Conservation (phyloP, 2,113 vertebrate genomes). For the Tinamus guttatus region DNA sequence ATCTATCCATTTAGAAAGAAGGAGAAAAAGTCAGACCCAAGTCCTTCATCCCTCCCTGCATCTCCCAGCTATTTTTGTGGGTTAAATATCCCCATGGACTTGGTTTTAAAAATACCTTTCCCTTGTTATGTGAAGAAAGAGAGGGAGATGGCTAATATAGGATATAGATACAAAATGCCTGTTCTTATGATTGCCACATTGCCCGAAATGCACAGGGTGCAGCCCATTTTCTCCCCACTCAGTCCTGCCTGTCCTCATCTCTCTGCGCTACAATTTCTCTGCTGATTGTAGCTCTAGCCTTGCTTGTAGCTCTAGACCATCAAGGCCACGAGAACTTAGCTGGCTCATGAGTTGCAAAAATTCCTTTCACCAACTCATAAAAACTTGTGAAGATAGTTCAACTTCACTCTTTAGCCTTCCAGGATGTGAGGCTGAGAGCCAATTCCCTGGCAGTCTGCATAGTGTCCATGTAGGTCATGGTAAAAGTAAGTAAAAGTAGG, state of each 20-base stretch:
- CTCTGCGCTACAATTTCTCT: neutral
- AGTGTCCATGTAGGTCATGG: neutral
- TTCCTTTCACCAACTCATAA: neutral
- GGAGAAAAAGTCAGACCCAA: neutral
- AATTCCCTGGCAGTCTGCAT: neutral
- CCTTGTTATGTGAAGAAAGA: neutral
- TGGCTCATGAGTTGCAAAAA: neutral
- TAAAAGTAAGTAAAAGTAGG: neutral
- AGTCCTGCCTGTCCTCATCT: neutral
- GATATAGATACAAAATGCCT: neutral
- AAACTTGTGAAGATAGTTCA: neutral
- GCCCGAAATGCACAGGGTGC: fast-evolving
- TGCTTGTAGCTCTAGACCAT: fast-evolving
- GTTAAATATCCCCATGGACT: neutral
- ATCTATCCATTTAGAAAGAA: neutral
- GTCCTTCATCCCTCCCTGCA: too few relatives aligned
- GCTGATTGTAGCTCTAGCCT: neutral
- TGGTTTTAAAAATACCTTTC: neutral
- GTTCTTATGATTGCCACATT: neutral
- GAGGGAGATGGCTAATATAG: neutral
- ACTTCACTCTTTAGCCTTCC: neutral
- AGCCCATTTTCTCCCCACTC: fast-evolving
- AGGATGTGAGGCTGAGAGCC: neutral
- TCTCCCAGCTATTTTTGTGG: neutral
- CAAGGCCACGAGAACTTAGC: neutral